Evolutionary conservation across 2,888 invertebrate species (phyloP).

Genomic region (Leptinotarsa juncta): DNA sequence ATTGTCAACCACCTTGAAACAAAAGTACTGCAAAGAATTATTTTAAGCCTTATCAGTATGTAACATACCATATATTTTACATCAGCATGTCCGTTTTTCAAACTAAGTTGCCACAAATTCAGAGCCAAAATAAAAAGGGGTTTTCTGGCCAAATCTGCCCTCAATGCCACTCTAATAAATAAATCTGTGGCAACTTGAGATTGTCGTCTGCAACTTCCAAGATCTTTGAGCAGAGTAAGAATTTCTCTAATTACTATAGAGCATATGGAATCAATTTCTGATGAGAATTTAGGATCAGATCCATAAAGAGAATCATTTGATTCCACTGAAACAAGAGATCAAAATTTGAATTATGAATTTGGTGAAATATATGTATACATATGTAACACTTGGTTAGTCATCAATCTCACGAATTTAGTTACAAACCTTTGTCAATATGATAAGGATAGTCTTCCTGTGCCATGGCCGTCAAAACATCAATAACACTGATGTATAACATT

Average conservation of each 20-base stretch:
- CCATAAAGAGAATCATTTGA: constrained; percentile 95
- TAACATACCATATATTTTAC: constrained; percentile 60
- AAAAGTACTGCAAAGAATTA: background rate
- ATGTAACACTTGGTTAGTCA: background rate
- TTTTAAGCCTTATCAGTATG: background rate
- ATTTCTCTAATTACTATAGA: constrained; percentile 83
- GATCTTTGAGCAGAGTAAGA: constrained; percentile 74
- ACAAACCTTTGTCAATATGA: constrained; percentile 82
- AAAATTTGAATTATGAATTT: too few species aligned
- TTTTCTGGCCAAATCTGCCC: constrained; percentile 70
- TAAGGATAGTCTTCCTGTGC: constrained; percentile 88
- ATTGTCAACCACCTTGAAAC: too few species aligned
- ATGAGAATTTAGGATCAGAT: constrained; percentile 86
- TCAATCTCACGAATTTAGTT: background rate
- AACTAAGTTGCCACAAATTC: constrained; percentile 85
- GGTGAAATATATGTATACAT: constrained; percentile 13
- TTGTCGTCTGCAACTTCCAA: constrained; percentile 74
- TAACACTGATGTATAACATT: constrained; percentile 77
- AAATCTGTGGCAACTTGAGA: constrained; percentile 80
- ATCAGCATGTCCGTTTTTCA: constrained; percentile 70
- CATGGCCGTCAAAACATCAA: constrained; percentile 83
- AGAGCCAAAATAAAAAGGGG: constrained; percentile 73
- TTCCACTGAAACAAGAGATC: constrained; percentile 74
- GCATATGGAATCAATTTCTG: constrained; percentile 82
- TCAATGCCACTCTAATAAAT: constrained; percentile 74